Evolutionary conservation across 2,797 vertebrate species (phyloP), one percentile per base, ranked within the genome.

Genomic region (Danio albolineatus): DNA sequence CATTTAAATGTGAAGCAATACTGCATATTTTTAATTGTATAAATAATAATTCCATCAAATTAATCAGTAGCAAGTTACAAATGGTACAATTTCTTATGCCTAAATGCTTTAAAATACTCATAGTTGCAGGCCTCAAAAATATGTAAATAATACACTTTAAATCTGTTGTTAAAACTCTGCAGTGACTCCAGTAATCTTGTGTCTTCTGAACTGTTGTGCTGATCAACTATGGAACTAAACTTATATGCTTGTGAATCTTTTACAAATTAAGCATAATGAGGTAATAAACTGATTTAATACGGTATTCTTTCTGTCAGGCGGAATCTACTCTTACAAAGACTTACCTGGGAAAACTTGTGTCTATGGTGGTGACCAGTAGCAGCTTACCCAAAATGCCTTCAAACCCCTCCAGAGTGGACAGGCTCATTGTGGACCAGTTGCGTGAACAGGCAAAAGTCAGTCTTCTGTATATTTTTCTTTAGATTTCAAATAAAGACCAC

Each of bases 381-480:
- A 88, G 89, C 4, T 83, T 95, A 64, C 94, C 94, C 86, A 95
- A 94, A 88, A 90, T 94, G 78, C 93, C 94, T 83, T 93, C 93
- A 60, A 96, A 97, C 74, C 92, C 95, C 38, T 95, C 95, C 53
- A 92, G 92, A 93, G 92, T 98, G 36, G 96, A 98, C 90, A 92
- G 94, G 14, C 94, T 98, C 82, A 93, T 98, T 89, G 92, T 96
- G 81, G 95, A 96, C 89, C 95, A 96, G 89, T 92, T 95, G 66
- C 94, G 92, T 75, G 96, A 98, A 88, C 95, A 96, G 92, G 92
- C 93, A 84, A 95, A 91, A 93, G 98, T 99, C 89, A 96, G 95
- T 17, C 1, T 16, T 62, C 7, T 21, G 0, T 53, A 19, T 43
- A 46, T 10, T 60, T 7, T 41, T 49, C 48, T 49, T 36, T 21